Evolutionary conservation across 2,113 vertebrate genomes (phyloP).

Genomic region (Toxostoma redivivum): DNA sequence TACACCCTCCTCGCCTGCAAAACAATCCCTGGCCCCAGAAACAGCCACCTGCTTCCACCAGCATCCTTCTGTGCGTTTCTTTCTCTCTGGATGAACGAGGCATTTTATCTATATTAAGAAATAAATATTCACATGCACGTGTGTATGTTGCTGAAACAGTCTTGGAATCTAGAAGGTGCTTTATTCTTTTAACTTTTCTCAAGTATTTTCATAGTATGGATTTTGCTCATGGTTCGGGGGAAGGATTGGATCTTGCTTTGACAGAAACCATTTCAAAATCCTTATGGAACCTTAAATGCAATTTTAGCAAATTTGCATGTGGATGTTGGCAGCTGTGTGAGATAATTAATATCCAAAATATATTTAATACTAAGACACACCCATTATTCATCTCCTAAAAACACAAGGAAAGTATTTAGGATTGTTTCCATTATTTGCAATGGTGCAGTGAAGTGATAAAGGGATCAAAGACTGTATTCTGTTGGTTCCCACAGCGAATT

Average conservation of each 20-base stretch:
- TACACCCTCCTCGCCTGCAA: rapidly evolving
- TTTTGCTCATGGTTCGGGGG: neutral
- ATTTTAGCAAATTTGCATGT: neutral
- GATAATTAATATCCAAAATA: neutral
- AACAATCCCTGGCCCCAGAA: rapidly evolving
- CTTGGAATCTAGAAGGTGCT: neutral
- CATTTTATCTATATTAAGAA: neutral
- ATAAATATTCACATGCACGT: rapidly evolving
- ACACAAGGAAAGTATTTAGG: neutral
- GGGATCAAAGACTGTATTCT: neutral
- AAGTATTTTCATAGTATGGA: neutral
- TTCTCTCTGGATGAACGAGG: rapidly evolving
- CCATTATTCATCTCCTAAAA: neutral
- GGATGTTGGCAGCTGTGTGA: neutral
- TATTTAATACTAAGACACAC: neutral
- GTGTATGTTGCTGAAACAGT: neutral
- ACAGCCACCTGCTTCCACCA: neutral
- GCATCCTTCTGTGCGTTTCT: neutral
- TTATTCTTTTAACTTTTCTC: neutral
- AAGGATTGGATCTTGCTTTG: neutral
- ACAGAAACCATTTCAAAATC: neutral
- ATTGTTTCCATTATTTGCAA: neutral
- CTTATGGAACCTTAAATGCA: neutral
- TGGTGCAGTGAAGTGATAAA: neutral
- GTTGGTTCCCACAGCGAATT: rapidly evolving